Evolutionary conservation across 2,888 invertebrate species (phyloP).

Genomic region (Andrena trimmerana): DNA sequence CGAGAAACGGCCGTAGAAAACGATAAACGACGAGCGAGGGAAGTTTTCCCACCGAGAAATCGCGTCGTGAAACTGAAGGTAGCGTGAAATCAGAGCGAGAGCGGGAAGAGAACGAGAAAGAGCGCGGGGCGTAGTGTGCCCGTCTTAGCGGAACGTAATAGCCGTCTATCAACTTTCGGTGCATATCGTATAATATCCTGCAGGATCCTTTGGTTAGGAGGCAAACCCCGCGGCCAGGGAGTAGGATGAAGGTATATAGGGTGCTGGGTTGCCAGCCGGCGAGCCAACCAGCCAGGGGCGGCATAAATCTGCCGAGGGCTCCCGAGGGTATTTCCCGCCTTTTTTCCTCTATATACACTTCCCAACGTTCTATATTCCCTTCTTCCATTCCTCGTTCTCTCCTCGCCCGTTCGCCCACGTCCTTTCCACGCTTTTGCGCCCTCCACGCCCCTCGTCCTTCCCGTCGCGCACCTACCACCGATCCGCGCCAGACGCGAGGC

Average conservation of each 20-base stretch:
- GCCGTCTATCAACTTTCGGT: slow-evolving; percentile 81
- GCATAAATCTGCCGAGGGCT: slow-evolving; percentile 84
- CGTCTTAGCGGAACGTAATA: slow-evolving; percentile 81
- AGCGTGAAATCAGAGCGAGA: slow-evolving; percentile 8
- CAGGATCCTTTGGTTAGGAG: slow-evolving; percentile 75
- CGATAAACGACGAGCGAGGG: slow-evolving; percentile 52
- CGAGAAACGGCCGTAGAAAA: slow-evolving; percentile 8
- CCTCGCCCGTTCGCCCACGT: slow-evolving; percentile 16
- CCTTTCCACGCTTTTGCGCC: slow-evolving; percentile 36
- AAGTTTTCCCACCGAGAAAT: slow-evolving; percentile 55
- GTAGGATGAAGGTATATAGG: slow-evolving; percentile 50
- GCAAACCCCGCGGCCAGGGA: slow-evolving; percentile 47
- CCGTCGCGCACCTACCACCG: not conserved
- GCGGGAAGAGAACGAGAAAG: slow-evolving; percentile 40
- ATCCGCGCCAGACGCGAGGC: slow-evolving; percentile 77
- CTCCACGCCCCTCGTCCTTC: not conserved
- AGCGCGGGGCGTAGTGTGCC: slow-evolving; percentile 53
- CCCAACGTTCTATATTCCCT: slow-evolving; percentile 59
- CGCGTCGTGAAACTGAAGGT: slow-evolving; percentile 46
- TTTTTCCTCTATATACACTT: slow-evolving; percentile 59
- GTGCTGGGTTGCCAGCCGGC: slow-evolving; percentile 69
- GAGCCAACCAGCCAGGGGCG: slow-evolving; percentile 72
- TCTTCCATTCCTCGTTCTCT: slow-evolving; percentile 23
- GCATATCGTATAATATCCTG: slow-evolving; percentile 82
- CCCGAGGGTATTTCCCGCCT: slow-evolving; percentile 82